Evolutionary conservation across 2,888 invertebrate species (phyloP).

Genomic region (Syrphus vitripennis): DNA sequence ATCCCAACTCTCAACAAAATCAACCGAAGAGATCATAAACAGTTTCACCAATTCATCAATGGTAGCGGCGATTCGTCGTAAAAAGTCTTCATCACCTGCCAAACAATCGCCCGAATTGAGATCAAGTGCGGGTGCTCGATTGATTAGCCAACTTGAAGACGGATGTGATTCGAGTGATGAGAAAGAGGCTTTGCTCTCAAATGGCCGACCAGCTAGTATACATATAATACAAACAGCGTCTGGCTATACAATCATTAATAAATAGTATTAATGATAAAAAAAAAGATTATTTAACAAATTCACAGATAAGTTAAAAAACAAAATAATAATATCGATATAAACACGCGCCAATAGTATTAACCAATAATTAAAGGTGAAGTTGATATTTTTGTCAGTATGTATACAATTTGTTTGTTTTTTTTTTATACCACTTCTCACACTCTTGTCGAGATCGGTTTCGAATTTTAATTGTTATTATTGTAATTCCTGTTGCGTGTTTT

Average conservation of each 20-base stretch:
- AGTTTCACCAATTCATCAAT: slow-evolving; percentile 58
- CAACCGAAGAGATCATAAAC: slow-evolving; percentile 60
- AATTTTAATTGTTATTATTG: slow-evolving; percentile 30
- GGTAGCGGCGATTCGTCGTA: slow-evolving; percentile 73
- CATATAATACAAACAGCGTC: slow-evolving; percentile 73
- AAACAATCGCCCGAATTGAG: slow-evolving; percentile 71
- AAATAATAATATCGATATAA: slow-evolving; percentile 20
- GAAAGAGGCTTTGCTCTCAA: slow-evolving; percentile 72
- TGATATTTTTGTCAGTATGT: slow-evolving; percentile 34
- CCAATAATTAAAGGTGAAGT: slow-evolving; percentile 53
- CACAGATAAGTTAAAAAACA: slow-evolving; percentile 14
- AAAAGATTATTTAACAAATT: background rate
- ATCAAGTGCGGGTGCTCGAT: slow-evolving; percentile 74
- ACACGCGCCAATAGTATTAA: slow-evolving; percentile 61
- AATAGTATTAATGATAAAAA: slow-evolving; percentile 61
- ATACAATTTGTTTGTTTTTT: slow-evolving; percentile 7
- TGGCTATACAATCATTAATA: slow-evolving; percentile 73
- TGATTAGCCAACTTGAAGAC: slow-evolving; percentile 66
- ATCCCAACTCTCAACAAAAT: slow-evolving; percentile 50
- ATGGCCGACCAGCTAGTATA: slow-evolving; percentile 74
- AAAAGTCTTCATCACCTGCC: slow-evolving; percentile 71
- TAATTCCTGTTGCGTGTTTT: slow-evolving; percentile 13
- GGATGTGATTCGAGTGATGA: slow-evolving; percentile 72
- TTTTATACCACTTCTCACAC: slow-evolving; percentile 3
- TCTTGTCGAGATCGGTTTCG: slow-evolving; percentile 17